Evolutionary conservation across 1,140 invertebrate genomes (phyloP).

Genomic region (Drosophila persimilis): DNA sequence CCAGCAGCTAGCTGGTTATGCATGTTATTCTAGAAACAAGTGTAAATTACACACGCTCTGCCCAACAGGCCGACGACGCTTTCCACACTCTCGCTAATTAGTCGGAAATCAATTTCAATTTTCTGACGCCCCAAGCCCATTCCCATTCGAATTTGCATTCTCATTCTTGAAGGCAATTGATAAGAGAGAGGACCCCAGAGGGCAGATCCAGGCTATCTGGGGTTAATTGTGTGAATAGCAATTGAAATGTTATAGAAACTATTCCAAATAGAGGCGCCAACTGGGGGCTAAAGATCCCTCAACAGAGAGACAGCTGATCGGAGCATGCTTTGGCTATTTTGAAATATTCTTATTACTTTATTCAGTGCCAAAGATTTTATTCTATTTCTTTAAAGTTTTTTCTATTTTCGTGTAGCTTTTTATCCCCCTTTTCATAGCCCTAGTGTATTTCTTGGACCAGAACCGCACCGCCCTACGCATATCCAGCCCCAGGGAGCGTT

Average conservation of each 20-base stretch:
- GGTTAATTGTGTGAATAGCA: constrained; percentile 19
- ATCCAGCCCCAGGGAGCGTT: constrained; percentile 32
- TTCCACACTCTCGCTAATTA: constrained; percentile 43
- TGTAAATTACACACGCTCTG: constrained; percentile 58
- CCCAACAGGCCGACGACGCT: constrained; percentile 5
- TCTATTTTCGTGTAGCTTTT: neutral
- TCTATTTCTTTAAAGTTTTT: neutral
- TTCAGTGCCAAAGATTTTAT: too few relatives aligned
- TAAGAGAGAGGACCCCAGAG: constrained; percentile 38
- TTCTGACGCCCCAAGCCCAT: neutral
- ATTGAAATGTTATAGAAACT: constrained; percentile 37
- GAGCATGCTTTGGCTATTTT: neutral
- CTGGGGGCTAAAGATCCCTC: neutral
- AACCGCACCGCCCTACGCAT: neutral
- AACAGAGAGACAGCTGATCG: constrained; percentile 5
- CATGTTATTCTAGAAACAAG: constrained; percentile 42
- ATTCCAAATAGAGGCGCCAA: constrained; percentile 4
- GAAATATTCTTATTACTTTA: too few relatives aligned
- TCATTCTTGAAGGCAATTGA: constrained; percentile 18
- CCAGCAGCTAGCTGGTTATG: constrained; percentile 37
- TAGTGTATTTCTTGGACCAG: too few relatives aligned
- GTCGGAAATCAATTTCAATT: constrained; percentile 60
- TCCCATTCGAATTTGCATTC: too few relatives aligned
- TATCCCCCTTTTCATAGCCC: constrained; percentile 19
- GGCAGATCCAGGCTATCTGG: constrained; percentile 23